Percentiles rank a stretch among this genome's conserved stretches.
phyloP scores from a whole-genome alignment of 2,888 invertebrate species.

The Epistrophe eligans region DNA sequence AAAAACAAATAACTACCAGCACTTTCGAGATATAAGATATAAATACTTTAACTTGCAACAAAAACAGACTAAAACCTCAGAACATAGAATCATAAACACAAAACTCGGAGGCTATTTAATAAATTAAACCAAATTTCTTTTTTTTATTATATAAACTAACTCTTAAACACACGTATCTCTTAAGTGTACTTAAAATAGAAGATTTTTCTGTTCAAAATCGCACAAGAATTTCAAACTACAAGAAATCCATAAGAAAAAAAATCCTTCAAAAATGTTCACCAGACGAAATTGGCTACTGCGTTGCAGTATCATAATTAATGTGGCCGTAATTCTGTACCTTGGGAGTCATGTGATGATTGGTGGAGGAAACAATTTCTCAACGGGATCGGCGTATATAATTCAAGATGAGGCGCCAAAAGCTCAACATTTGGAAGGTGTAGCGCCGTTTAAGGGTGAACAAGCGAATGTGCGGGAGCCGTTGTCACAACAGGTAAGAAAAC shows the following conservation, averaged over 20 bases:
- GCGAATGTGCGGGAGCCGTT: constrained; percentile 77
- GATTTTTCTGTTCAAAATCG: constrained; percentile 17
- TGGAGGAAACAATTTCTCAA: constrained; percentile 82
- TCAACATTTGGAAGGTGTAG: constrained; percentile 74
- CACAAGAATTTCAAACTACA: constrained; percentile 22
- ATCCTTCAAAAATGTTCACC: constrained; percentile 83
- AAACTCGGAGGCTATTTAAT: constrained; percentile 13
- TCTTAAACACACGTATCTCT: constrained; percentile 27
- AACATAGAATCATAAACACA: background rate
- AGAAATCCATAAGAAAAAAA: constrained; percentile 19
- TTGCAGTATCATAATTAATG: constrained; percentile 90
- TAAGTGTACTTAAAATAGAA: constrained; percentile 35
- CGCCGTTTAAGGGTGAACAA: constrained; percentile 77
- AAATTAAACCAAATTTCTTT: constrained; percentile 15
- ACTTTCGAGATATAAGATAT: constrained; percentile 14
- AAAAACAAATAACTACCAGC: constrained; percentile 14
- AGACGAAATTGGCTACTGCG: constrained; percentile 89
- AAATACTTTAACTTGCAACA: constrained; percentile 14
- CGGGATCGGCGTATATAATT: constrained; percentile 81
- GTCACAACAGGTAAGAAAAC: constrained; percentile 76
- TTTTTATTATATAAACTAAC: constrained; percentile 6
- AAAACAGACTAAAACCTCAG: constrained; percentile 20
- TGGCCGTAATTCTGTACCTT: constrained; percentile 89
- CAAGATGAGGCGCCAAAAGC: constrained; percentile 79
- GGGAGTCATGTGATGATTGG: constrained; percentile 87